Percentiles rank a stretch among this genome's conserved stretches.
These are phyloP conservation scores for Carpatolechia fugitivella DNA, from an alignment of 2,888 invertebrate species.

Conservation along the genomic window DNA sequence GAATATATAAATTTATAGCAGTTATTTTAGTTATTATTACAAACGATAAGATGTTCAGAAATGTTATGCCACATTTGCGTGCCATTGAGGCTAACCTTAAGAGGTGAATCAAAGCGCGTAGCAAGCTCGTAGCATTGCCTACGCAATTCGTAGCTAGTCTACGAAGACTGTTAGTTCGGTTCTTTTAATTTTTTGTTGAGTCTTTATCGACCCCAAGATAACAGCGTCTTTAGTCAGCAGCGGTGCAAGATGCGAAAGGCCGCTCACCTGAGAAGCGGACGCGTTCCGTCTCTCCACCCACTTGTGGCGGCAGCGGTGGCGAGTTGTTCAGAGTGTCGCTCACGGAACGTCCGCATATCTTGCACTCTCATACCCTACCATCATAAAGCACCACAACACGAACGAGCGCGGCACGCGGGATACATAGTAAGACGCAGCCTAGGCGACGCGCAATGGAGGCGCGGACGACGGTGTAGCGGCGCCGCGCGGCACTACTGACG, in stretches of 20 bases:
- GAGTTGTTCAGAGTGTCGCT: constrained; percentile 50
- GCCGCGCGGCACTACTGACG: constrained; percentile 60
- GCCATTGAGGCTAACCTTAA: too few species aligned
- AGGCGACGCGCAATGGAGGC: constrained; percentile 34
- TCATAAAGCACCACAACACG: constrained; percentile 76
- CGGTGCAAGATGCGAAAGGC: constrained; percentile 58
- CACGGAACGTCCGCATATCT: constrained; percentile 76
- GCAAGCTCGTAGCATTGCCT: constrained; percentile 31
- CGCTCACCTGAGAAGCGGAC: constrained; percentile 71
- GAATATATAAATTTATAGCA: too few species aligned
- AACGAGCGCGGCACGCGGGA: constrained; percentile 64
- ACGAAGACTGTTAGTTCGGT: constrained; percentile 18
- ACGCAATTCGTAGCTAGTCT: constrained; percentile 32
- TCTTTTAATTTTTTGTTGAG: constrained; percentile 11
- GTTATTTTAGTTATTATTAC: neutral
- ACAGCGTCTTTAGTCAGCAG: constrained; percentile 56
- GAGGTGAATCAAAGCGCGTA: constrained; percentile 21
- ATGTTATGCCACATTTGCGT: too few species aligned
- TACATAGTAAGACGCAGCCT: constrained; percentile 55
- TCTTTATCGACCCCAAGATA: constrained; percentile 69
- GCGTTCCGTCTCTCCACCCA: constrained; percentile 67
- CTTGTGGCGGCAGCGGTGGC: constrained; percentile 61
- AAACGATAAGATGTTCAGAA: neutral
- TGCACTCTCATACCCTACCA: constrained; percentile 73
- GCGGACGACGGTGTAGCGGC: constrained; percentile 44